Conservation (phyloP, 2,113 vertebrate species). For the Pseudorasbora parva region DNA sequence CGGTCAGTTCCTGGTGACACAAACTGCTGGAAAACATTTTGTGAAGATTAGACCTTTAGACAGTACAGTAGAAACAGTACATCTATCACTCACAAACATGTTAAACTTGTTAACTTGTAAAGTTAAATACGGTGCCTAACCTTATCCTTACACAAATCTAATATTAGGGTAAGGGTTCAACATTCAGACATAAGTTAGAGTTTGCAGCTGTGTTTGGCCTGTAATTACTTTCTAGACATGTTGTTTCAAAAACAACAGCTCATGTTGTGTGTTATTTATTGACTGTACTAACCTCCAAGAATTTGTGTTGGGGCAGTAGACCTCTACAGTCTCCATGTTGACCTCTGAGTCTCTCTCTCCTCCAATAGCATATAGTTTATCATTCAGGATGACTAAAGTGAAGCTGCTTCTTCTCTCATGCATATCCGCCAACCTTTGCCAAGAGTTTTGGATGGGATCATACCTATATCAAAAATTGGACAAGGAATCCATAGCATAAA, state of each 20-base stretch:
- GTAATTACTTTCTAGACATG: not conserved
- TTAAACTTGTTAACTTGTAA: not conserved
- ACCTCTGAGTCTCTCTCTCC: slow-evolving; percentile 61
- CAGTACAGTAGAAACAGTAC: too few relatives aligned
- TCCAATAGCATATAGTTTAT: slow-evolving; percentile 69
- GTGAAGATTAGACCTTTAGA: too few relatives aligned
- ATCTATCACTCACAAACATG: not conserved
- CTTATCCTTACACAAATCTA: not conserved
- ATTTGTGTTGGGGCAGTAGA: slow-evolving; percentile 68
- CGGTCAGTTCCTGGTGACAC: not conserved
- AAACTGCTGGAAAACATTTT: not conserved
- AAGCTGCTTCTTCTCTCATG: slow-evolving; percentile 65
- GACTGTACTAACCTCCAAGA: slow-evolving; percentile 70
- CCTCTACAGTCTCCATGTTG: slow-evolving; percentile 69
- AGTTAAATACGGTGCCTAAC: not conserved
- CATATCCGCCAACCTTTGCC: slow-evolving; percentile 72
- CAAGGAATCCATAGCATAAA: not conserved
- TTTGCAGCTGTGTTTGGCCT: not conserved
- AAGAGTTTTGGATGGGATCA: slow-evolving; percentile 66
- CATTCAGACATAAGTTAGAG: not conserved
- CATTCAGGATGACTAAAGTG: slow-evolving; percentile 66
- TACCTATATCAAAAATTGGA: slow-evolving; percentile 61
- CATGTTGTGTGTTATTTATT: not conserved
- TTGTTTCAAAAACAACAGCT: not conserved
- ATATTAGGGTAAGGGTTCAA: not conserved